Evolutionary conservation across 2,888 invertebrate species (phyloP), one percentile per base, ranked within the genome.

Genomic region (Nomada ruficornis): DNA sequence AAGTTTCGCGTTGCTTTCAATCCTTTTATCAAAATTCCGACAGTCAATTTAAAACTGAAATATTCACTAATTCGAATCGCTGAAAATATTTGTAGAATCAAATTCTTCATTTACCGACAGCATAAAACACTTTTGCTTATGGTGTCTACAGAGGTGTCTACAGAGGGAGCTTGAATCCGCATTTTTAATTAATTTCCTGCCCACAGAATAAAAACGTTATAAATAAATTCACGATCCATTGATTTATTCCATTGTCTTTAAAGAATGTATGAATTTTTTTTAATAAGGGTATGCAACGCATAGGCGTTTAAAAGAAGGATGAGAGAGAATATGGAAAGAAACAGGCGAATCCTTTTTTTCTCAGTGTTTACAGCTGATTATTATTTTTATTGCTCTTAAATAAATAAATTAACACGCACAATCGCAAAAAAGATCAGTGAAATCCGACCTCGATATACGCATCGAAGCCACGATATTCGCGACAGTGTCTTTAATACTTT

Each of bases 331-430:
- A 54, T 47, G 15, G 47, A 70, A 23, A 2, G 10, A 29, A 23
- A 29, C 0, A 62, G 18, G 42, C 9, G 10, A 13, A 60, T 36
- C 23, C 20, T 36, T 71, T 20, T 71, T 36, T 23, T 52, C 60
- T 20, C 15, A 29, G 23, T 47, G 36, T n/a, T 11, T 68, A 60
- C 68, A 73, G 80, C 68, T 52, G 82, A 76, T 86, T 80, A 84
- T 68, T 60, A 62, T 75, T 86, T 90, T 73, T 89, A 90, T 89
- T 90, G 84, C 87, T 79, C 82, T 82, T 70, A 76, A 77, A 72
- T 79, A 82, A 82, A 86, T 77, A 80, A 62, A 82, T 62, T 60
- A 67, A 55, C 60, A 67, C 52, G 59, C 26, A 69, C 11, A 76
- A 62, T 69, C 57, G 59, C 60, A 57, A 59, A 64, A 60, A 69